Base-by-base conservation (phyloP, 2,113 vertebrate genomes). In the Clarias magur region DNA sequence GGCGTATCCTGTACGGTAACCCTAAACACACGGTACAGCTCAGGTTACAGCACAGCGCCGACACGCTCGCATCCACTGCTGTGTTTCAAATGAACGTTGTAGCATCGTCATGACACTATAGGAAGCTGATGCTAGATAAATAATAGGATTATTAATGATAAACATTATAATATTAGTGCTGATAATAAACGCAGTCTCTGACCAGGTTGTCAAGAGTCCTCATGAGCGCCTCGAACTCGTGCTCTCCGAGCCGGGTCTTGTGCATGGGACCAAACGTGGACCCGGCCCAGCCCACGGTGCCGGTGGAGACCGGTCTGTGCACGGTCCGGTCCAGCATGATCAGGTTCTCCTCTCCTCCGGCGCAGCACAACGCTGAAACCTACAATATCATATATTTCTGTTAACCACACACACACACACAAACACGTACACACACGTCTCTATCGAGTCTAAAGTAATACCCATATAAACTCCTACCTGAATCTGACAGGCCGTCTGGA, bases 211-310 rank as follows among this genome's bases (percentile, higher is more conserved):
- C 98, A 92, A 99, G 86, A 93, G 98, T 99, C 93, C 98, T 97
- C 98, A 99, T 99, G 48, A 99, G 95, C 6, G 98, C 98, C 91
- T 99, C 98, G 2, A 99, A 99, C 85, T 99, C 98, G 0, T 99
- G 97, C 86, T 99, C 97, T 5, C 98, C 98, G 3, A 97, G 78
- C 11, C 98, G 96, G 88, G 95, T 99, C 94, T 99, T 99, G 93
- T 97, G 96, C 96, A 99, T 95, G 2, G 97, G 98, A 3, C 98
- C 98, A 0, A 99, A 99, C 73, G 97, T 98, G 93, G 96, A 97
- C 72, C 97, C 98, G 0, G 98, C 97, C 95, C 97, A 97, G 91
- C 97, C 97, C 88, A 99, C 97, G 0, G 97, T 96, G 75, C 98
- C 96, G 0, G 94, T 92, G 0, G 95, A 91, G 0, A 95, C 96